Conservation (phyloP, 30 jellyfish, hydroid and myxozoan genomes). For the Chrysaora quinquecirrha region DNA sequence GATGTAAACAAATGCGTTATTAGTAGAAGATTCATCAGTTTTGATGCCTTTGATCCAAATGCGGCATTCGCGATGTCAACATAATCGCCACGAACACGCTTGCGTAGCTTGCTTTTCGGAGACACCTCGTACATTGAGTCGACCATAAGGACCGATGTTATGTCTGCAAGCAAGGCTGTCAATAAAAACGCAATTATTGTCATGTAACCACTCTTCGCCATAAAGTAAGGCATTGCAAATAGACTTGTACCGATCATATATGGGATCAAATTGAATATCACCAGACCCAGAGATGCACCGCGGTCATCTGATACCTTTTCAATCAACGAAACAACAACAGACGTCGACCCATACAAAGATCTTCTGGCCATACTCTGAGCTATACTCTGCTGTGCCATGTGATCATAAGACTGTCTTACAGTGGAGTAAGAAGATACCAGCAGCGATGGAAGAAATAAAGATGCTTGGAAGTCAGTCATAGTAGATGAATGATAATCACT, state of each 20-base stretch:
- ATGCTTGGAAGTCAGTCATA: constrained; percentile 66
- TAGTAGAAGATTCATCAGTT: constrained; percentile 27
- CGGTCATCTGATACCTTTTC: constrained; percentile 79
- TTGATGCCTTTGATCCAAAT: constrained; percentile 56
- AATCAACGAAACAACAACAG: constrained; percentile 22
- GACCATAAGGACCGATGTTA: constrained; percentile 57
- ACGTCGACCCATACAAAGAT: constrained; percentile 17
- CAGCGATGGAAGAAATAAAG: constrained; percentile 65
- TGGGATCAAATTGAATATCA: constrained; percentile 65
- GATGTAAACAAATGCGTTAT: constrained; percentile 37
- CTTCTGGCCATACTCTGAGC: constrained; percentile 34
- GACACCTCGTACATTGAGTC: constrained; percentile 83
- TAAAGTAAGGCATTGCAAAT: constrained; percentile 67
- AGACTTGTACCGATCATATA: constrained; percentile 55
- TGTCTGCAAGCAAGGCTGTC: constrained; percentile 52
- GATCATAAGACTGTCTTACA: constrained; percentile 29
- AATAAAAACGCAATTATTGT: constrained; percentile 29
- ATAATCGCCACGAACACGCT: constrained; percentile 56
- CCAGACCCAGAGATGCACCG: constrained; percentile 75
- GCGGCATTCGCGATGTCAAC: constrained; percentile 66
- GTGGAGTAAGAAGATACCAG: constrained; percentile 41
- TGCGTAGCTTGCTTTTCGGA: constrained; percentile 61
- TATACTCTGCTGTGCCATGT: constrained; percentile 25
- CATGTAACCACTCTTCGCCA: constrained; percentile 66
- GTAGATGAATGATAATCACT: constrained; percentile 6